phyloP scores from a whole-genome alignment of 1,140 invertebrate species.

The Pantala flavescens region DNA sequence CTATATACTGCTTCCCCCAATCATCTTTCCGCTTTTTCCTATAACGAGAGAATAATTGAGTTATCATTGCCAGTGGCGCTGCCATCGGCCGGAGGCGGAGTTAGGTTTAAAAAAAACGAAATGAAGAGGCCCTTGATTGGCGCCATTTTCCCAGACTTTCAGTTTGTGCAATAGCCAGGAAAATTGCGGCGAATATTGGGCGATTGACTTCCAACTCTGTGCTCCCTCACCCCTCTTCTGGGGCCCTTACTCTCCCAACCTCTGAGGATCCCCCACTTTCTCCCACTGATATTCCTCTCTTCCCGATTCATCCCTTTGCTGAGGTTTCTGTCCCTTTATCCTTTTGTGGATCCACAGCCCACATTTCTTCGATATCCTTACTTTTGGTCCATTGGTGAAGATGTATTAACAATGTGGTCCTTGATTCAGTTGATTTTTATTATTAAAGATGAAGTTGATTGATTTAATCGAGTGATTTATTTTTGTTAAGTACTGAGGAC shows the following conservation, averaged over 20 bases:
- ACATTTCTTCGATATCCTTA: neutral
- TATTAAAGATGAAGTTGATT: too few species aligned
- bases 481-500: too few species aligned
- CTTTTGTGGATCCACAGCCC: neutral
- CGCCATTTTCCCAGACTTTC: slow-evolving; percentile 16
- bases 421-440: too few species aligned
- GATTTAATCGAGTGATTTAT: too few species aligned
- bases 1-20: neutral
- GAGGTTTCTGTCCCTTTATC: neutral
- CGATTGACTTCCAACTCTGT: neutral
- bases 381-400: too few species aligned
- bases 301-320: neutral
- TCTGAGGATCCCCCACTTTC: neutral
- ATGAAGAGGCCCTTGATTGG: slow-evolving; percentile 17
- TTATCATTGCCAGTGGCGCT: slow-evolving; percentile 10
- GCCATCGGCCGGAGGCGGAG: neutral
- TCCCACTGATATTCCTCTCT: neutral
- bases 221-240: neutral
- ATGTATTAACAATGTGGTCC: too few species aligned
- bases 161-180: slow-evolving; percentile 17
- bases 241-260: neutral
- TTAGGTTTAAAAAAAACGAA: slow-evolving; percentile 14
- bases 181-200: slow-evolving; percentile 17
- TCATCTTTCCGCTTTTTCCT: neutral
- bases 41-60: slow-evolving; percentile 13